Evolutionary conservation across 2,113 vertebrate species (phyloP).

Genomic region (Oreochromis aureus): DNA sequence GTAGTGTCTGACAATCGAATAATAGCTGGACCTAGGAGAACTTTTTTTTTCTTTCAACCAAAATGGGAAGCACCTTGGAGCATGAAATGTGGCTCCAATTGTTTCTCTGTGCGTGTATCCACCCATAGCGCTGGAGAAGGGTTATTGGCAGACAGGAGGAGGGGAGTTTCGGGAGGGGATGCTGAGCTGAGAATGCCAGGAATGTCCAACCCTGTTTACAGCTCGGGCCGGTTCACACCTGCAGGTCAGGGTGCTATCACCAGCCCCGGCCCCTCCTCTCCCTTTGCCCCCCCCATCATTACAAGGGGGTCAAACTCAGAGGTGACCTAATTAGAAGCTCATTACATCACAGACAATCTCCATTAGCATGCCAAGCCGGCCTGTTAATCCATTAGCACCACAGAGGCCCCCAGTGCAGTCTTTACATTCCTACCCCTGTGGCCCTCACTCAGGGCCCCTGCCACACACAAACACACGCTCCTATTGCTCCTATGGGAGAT

Average conservation of each 20-base stretch:
- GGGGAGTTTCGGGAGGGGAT: conserved; percentile 66
- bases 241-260: conserved; percentile 81
- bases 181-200: conserved; percentile 76
- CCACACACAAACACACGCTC: conserved; percentile 45
- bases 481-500: not conserved
- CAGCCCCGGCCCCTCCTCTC: conserved; percentile 55
- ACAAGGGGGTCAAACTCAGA: conserved; percentile 80
- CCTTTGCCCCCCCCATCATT: conserved; percentile 71
- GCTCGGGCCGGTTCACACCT: conserved; percentile 76
- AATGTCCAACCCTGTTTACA: conserved; percentile 79
- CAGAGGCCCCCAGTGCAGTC: conserved; percentile 63
- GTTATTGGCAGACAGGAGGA: conserved; percentile 62
- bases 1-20: conserved; percentile 24
- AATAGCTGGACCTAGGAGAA: conserved; percentile 14
- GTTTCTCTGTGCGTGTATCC: conserved; percentile 65
- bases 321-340: conserved; percentile 83
- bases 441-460: conserved; percentile 45
- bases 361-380: conserved; percentile 78
- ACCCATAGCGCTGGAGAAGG: conserved; percentile 48
- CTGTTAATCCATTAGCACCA: conserved; percentile 79
- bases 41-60: conserved; percentile 28
- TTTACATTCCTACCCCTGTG: conserved; percentile 70
- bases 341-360: conserved; percentile 82
- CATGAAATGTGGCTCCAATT: conserved; percentile 69
- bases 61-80: conserved; percentile 54